phyloP scores from a whole-genome alignment of 2,888 invertebrate genomes.

The Tachina grossa region DNA sequence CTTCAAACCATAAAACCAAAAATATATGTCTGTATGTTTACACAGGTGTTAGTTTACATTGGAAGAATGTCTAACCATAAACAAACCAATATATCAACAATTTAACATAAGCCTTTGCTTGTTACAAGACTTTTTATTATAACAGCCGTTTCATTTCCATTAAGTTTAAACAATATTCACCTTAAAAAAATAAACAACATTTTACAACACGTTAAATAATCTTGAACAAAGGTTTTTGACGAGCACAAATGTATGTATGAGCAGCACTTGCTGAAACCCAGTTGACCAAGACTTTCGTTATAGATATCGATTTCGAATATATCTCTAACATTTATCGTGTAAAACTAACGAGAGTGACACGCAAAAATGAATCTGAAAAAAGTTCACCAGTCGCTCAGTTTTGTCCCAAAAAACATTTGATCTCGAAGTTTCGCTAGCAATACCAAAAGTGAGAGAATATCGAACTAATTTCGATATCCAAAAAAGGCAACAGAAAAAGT shows the following conservation, averaged over 20 bases:
- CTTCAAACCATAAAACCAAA: background rate
- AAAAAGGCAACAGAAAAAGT: too few species aligned
- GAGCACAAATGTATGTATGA: background rate
- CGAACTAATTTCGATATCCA: too few species aligned
- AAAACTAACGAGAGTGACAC: too few species aligned
- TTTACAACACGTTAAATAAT: conserved; percentile 14
- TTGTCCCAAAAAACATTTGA: too few species aligned
- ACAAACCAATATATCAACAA: conserved; percentile 1
- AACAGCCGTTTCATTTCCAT: background rate
- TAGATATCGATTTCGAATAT: too few species aligned
- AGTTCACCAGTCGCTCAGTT: too few species aligned
- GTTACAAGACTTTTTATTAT: background rate
- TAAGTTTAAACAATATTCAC: conserved; percentile 2
- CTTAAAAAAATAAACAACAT: conserved; percentile 11
- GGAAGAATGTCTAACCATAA: background rate
- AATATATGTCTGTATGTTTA: background rate
- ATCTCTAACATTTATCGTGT: too few species aligned
- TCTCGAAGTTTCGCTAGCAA: too few species aligned
- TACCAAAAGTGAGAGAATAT: too few species aligned
- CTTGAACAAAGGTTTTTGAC: background rate
- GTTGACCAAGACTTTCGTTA: too few species aligned
- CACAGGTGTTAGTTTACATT: conserved; percentile 7
- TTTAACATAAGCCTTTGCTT: conserved; percentile 1
- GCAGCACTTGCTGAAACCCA: background rate
- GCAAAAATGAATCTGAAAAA: too few species aligned